These are phyloP conservation scores for Acanthisitta chloris DNA, from an alignment of 2,113 vertebrate species.

Conservation along the genomic window DNA sequence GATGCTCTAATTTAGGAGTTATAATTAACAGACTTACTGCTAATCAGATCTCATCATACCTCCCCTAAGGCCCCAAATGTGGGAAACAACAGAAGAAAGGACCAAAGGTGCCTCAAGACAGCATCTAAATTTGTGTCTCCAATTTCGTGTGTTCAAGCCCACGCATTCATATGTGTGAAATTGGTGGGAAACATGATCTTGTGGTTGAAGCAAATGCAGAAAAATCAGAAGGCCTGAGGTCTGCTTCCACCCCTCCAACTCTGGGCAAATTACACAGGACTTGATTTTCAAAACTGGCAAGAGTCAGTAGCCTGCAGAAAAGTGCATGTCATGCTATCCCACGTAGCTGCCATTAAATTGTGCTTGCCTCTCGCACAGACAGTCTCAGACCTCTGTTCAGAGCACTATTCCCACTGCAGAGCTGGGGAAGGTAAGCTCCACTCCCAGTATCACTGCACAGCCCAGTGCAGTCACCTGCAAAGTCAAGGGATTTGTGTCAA, in stretches of 20 bases:
- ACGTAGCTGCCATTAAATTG: fast-evolving
- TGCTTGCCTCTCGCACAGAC: not conserved
- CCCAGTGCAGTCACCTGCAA: not conserved
- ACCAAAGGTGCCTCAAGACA: conserved; percentile 25
- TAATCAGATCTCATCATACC: conserved; percentile 68
- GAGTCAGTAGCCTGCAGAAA: not conserved
- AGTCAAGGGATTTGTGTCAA: not conserved
- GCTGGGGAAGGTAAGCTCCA: not conserved
- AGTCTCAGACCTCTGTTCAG: not conserved
- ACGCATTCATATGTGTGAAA: not conserved
- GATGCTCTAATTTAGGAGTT: conserved; percentile 66
- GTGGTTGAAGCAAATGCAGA: not conserved
- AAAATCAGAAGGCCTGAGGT: not conserved
- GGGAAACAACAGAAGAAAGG: conserved; percentile 47
- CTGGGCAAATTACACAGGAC: not conserved
- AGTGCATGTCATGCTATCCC: not conserved
- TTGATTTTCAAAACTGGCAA: not conserved
- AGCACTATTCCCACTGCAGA: not conserved
- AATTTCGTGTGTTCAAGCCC: not conserved
- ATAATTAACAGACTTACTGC: conserved; percentile 75
- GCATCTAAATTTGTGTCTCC: not conserved
- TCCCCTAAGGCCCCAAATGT: conserved; percentile 62
- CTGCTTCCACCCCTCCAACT: not conserved
- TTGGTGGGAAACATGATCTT: not conserved
- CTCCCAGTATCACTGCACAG: not conserved